Conservation (phyloP, 2,888 invertebrate genomes). For the Caenorhabditis japonica region DNA sequence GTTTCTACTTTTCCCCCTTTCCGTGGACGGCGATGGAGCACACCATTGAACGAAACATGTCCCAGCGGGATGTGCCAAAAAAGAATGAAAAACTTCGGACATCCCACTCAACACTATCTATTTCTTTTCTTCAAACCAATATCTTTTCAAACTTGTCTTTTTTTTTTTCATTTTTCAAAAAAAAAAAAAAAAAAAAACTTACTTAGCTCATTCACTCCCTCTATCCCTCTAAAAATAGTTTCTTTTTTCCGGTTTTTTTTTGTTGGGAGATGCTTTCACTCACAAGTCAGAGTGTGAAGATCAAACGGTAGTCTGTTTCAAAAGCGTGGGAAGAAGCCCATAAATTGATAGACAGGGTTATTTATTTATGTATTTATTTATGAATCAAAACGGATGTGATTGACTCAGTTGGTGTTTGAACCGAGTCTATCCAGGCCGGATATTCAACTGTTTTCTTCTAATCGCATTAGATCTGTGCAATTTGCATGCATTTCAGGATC, state of each 20-base stretch:
- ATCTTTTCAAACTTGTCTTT: conserved; percentile 18
- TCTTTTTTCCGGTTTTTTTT: too few relatives aligned
- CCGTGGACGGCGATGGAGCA: conserved; percentile 20
- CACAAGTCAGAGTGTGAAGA: conserved; percentile 35
- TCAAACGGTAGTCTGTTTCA: conserved; percentile 17
- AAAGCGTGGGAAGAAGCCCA: conserved; percentile 22
- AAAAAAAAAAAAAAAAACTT: too few relatives aligned
- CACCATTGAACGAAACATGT: conserved; percentile 45
- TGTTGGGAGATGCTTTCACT: conserved; percentile 11
- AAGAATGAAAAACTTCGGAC: conserved; percentile 33
- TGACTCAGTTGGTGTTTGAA: conserved; percentile 14
- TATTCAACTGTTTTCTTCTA: background rate
- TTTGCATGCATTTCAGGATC: background rate
- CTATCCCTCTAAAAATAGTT: conserved; percentile 16
- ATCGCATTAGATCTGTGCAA: conserved; percentile 9
- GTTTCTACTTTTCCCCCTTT: background rate
- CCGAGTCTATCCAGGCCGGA: background rate
- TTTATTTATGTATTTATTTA: conserved; percentile 16
- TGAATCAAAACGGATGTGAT: conserved; percentile 15
- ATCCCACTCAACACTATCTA: conserved; percentile 40
- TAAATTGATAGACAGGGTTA: background rate
- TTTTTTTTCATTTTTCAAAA: too few relatives aligned
- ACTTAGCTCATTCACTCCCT: conserved; percentile 8
- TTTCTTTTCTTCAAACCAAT: conserved; percentile 8
- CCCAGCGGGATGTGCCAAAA: conserved; percentile 30